A percentile compares a stretch with the other conserved stretches of the same genome.
These are phyloP conservation scores for Phataginus tricuspis DNA, from an alignment of 2,797 vertebrate species.

Conservation along the genomic window DNA sequence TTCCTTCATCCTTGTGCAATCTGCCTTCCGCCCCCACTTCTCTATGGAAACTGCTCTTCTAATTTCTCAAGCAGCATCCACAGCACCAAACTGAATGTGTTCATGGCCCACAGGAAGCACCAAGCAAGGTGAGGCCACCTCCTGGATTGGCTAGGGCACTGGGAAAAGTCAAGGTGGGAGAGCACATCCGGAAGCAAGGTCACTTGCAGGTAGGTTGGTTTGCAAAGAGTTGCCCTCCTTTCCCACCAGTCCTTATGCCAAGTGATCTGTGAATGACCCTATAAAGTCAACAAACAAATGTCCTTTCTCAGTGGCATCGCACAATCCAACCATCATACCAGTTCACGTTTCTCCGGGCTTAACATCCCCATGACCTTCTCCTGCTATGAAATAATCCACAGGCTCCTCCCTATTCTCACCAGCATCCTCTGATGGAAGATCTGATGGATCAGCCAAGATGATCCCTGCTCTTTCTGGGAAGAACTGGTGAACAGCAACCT, in stretches of 20 bases:
- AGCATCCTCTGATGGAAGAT: background rate
- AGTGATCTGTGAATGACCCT: background rate
- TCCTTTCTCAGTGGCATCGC: background rate
- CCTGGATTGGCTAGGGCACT: background rate
- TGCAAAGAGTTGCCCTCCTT: background rate
- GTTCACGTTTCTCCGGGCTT: background rate
- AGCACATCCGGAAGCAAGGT: background rate
- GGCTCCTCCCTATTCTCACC: background rate
- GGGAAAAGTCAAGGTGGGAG: background rate
- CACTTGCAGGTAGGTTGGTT: background rate
- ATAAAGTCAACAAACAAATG: background rate
- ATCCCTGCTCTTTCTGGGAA: background rate
- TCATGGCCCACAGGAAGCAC: slow-evolving; percentile 51
- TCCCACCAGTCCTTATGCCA: background rate
- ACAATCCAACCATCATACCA: background rate
- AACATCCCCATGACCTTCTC: background rate
- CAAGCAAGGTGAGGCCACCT: slow-evolving; percentile 8
- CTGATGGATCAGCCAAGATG: background rate
- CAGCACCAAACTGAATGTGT: slow-evolving; percentile 45
- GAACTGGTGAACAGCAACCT: background rate
- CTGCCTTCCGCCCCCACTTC: slow-evolving; percentile 78
- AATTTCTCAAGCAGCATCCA: slow-evolving; percentile 62
- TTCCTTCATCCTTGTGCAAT: slow-evolving; percentile 78
- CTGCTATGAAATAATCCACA: background rate
- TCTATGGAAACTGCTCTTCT: slow-evolving; percentile 82